phyloP scores from a whole-genome alignment of 2,797 vertebrate species.

The Cossypha caffra region DNA sequence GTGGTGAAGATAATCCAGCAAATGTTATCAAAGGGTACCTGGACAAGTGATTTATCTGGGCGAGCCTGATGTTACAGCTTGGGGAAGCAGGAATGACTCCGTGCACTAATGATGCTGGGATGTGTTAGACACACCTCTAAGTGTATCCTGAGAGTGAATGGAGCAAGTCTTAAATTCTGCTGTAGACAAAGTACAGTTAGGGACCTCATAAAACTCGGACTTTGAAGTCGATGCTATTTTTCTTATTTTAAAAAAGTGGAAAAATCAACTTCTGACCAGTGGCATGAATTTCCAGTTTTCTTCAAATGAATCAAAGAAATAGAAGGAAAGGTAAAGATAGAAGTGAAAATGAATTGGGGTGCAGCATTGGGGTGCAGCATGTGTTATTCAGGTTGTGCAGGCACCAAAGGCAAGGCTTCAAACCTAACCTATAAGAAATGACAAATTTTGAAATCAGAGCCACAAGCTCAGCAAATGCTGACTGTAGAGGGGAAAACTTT shows the following conservation, averaged over 20 bases:
- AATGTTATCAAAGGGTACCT: conserved; percentile 24
- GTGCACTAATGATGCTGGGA: neutral
- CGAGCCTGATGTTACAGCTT: neutral
- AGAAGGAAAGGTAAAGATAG: neutral
- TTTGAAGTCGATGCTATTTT: neutral
- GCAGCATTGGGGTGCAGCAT: neutral
- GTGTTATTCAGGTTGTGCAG: neutral
- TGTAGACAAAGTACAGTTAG: neutral
- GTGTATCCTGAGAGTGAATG: neutral
- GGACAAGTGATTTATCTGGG: neutral
- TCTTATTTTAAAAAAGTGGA: neutral
- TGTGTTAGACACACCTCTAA: neutral
- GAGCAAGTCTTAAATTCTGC: neutral
- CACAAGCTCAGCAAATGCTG: neutral
- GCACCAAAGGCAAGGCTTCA: neutral
- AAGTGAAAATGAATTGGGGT: neutral
- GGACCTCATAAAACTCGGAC: neutral
- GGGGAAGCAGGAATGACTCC: neutral
- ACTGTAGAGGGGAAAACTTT: neutral
- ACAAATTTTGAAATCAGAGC: conserved; percentile 5
- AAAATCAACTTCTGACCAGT: neutral
- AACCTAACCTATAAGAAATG: neutral
- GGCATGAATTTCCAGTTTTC: neutral
- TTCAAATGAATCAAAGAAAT: neutral
- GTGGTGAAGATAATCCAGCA: conserved; percentile 14